These are phyloP conservation scores for Centrocercus urophasianus DNA, from an alignment of 2,113 vertebrate species.

Conservation along the genomic window DNA sequence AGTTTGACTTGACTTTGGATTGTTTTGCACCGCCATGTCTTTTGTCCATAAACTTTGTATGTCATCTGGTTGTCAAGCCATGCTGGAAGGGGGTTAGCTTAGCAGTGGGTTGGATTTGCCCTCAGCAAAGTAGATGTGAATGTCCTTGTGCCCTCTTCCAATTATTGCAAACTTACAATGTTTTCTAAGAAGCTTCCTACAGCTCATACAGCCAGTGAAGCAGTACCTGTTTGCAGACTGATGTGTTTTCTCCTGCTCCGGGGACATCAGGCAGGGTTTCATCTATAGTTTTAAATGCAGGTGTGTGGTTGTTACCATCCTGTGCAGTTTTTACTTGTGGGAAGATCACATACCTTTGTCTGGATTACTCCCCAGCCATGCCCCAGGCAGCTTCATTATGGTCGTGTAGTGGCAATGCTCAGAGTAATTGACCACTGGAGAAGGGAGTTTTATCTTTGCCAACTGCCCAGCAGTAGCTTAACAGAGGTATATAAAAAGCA, in stretches of 20 bases:
- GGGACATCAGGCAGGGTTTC: background rate
- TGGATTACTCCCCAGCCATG: background rate
- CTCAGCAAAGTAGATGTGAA: background rate
- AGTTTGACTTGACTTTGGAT: background rate
- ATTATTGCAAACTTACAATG: background rate
- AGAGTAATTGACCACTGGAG: background rate
- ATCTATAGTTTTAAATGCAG: background rate
- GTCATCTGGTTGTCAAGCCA: background rate
- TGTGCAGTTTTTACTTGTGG: background rate
- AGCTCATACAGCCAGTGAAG: background rate
- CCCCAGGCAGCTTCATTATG: background rate
- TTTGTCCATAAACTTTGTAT: background rate
- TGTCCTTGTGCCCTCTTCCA: background rate
- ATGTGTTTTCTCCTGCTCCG: background rate
- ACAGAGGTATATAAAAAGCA: background rate
- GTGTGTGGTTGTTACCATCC: background rate
- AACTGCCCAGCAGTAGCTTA: conserved; percentile 1
- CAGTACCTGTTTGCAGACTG: background rate
- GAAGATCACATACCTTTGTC: background rate
- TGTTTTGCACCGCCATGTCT: background rate
- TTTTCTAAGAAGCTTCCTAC: background rate
- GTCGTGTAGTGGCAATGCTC: background rate
- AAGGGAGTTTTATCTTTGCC: background rate
- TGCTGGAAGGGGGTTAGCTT: background rate
- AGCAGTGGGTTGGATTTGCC: background rate